These are phyloP conservation scores for Paramuricea clavata DNA, from an alignment of 92 coral and sea anemone species.

Conservation along the genomic window DNA sequence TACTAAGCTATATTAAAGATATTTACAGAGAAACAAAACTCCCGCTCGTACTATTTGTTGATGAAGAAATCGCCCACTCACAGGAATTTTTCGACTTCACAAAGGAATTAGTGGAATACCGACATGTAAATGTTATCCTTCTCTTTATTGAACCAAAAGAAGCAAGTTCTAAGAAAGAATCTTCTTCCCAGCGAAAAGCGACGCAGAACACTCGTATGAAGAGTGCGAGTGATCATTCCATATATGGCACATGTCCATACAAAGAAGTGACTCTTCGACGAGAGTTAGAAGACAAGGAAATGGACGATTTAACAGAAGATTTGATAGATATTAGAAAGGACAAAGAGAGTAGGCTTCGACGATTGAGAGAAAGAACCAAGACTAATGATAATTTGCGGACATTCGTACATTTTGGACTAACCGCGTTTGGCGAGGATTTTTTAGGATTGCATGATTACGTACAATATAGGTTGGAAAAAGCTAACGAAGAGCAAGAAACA, in stretches of 20 bases:
- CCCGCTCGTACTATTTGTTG: slow-evolving; percentile 43
- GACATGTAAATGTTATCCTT: background rate
- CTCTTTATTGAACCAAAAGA: slow-evolving; percentile 9
- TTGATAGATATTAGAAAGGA: slow-evolving; percentile 57
- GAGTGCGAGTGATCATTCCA: slow-evolving; percentile 39
- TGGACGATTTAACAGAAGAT: slow-evolving; percentile 64
- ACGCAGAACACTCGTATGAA: slow-evolving; percentile 43
- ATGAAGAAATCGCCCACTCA: slow-evolving; percentile 39
- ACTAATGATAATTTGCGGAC: slow-evolving; percentile 52
- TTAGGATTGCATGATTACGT: slow-evolving; percentile 67
- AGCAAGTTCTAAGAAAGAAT: slow-evolving; percentile 38
- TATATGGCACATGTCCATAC: slow-evolving; percentile 71
- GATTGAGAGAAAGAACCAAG: slow-evolving; percentile 45
- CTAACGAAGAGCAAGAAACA: slow-evolving; percentile 65
- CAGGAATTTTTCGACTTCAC: slow-evolving; percentile 47
- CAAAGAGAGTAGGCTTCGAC: slow-evolving; percentile 42
- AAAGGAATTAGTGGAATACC: background rate
- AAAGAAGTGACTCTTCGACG: slow-evolving; percentile 71
- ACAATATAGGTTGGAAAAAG: slow-evolving; percentile 62
- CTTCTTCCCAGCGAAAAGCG: slow-evolving; percentile 29
- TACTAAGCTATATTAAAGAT: slow-evolving; percentile 35
- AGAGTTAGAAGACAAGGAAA: slow-evolving; percentile 64
- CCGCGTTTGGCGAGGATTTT: slow-evolving; percentile 76
- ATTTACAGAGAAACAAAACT: slow-evolving; percentile 42
- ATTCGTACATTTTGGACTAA: slow-evolving; percentile 77